Evolutionary conservation across 2,888 invertebrate species (phyloP).

Genomic region (Drosophila mayaguana): DNA sequence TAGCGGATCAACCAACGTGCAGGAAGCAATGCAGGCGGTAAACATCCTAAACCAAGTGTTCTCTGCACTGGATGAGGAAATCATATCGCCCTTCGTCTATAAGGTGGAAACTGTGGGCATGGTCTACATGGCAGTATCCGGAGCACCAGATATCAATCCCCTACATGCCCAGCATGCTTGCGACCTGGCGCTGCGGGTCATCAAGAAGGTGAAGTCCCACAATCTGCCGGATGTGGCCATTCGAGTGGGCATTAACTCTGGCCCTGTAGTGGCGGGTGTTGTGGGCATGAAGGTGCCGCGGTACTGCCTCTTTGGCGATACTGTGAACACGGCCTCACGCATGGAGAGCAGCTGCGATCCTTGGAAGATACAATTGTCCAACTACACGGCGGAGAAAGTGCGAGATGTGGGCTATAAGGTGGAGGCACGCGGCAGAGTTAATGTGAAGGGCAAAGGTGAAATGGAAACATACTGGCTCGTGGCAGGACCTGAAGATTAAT

Average conservation of each 20-base stretch:
- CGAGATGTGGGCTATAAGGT: conserved; percentile 88
- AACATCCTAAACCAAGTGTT: conserved; percentile 94
- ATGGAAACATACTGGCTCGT: conserved; percentile 94
- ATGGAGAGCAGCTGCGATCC: conserved; percentile 91
- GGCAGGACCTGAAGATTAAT: conserved; percentile 85
- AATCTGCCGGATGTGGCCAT: conserved; percentile 88
- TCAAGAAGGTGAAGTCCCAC: conserved; percentile 89
- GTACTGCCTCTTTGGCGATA: conserved; percentile 95
- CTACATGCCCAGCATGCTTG: conserved; percentile 92
- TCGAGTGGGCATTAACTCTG: conserved; percentile 90
- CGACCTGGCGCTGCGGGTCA: conserved; percentile 91
- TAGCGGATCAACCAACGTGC: conserved; percentile 80
- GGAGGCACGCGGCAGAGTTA: conserved; percentile 90
- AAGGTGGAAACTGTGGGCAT: conserved; percentile 98
- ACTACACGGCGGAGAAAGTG: conserved; percentile 89
- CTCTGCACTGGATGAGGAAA: conserved; percentile 92
- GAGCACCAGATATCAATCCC: conserved; percentile 91
- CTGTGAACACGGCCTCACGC: conserved; percentile 95
- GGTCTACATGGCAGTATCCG: conserved; percentile 96
- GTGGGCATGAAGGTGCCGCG: conserved; percentile 93
- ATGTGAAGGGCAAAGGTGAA: conserved; percentile 95
- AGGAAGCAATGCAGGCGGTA: conserved; percentile 91
- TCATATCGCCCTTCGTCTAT: conserved; percentile 94
- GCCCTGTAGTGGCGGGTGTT: conserved; percentile 94
- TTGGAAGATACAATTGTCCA: conserved; percentile 91